These are phyloP conservation scores for Fulmarus glacialis DNA, from an alignment of 2,113 vertebrate genomes.

Conservation along the genomic window DNA sequence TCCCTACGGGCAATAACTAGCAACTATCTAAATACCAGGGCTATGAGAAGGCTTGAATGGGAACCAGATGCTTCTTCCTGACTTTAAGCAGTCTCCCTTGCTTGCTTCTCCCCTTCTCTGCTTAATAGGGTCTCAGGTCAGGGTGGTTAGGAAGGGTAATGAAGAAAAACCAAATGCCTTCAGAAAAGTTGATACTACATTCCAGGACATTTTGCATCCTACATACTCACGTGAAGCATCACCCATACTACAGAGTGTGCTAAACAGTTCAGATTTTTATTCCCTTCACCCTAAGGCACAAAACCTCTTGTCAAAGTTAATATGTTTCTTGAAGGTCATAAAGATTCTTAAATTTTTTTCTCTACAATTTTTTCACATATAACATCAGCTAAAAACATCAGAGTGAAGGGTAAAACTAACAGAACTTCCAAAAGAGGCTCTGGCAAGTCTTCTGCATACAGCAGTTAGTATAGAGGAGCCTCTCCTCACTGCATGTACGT, in stretches of 20 bases:
- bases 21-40: background rate
- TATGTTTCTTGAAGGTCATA: background rate
- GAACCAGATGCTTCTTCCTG: background rate
- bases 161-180: background rate
- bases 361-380: background rate
- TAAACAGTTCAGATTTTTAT: background rate
- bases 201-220: background rate
- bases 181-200: accelerated
- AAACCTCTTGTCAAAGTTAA: background rate
- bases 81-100: background rate
- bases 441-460: background rate
- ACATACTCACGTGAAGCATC: background rate
- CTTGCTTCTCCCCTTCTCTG: background rate
- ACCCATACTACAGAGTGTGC: accelerated
- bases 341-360: background rate
- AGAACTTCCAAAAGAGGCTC: constrained; percentile 2
- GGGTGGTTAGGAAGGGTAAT: background rate
- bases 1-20: background rate
- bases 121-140: background rate
- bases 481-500: background rate
- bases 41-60: background rate
- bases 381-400: constrained; percentile 47
- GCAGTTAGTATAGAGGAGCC: background rate
- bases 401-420: background rate
- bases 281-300: background rate